A percentile compares a stretch with the other conserved stretches of the same genome.
phyloP scores from a whole-genome alignment of 2,888 invertebrate species.

The Atethmia centrago region DNA sequence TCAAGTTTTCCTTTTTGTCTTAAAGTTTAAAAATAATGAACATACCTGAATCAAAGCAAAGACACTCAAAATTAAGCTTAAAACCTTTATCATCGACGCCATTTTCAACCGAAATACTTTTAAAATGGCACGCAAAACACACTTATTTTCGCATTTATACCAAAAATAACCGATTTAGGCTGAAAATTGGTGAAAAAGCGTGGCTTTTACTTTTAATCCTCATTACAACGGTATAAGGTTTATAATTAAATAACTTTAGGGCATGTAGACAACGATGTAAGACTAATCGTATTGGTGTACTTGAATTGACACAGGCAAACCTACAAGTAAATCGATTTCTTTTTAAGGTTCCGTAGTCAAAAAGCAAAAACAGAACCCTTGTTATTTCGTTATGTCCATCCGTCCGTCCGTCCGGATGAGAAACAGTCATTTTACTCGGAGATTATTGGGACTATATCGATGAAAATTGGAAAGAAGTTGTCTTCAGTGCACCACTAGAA shows the following conservation, averaged over 20 bases:
- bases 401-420: neutral
- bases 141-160: constrained; percentile 4
- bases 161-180: constrained; percentile 13
- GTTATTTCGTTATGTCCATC: neutral
- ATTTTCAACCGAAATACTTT: constrained; percentile 10
- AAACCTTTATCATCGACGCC: neutral
- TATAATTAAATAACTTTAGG: constrained; percentile 7
- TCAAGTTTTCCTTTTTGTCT: too few relatives aligned
- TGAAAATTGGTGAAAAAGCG: neutral
- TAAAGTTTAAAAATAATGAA: neutral
- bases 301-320: constrained; percentile 3
- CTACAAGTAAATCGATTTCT: neutral
- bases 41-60: constrained; percentile 22
- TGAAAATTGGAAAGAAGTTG: too few relatives aligned
- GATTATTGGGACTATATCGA: too few relatives aligned
- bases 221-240: neutral
- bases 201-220: constrained; percentile 6
- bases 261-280: neutral
- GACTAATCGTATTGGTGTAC: neutral
- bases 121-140: constrained; percentile 7
- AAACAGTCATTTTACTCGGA: too few relatives aligned
- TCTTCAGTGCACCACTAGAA: too few relatives aligned
- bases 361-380: neutral
- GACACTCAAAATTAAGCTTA: neutral
- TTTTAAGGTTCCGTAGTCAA: neutral